These are phyloP conservation scores for Polydrusus cervinus DNA, from an alignment of 2,888 invertebrate genomes.

Conservation along the genomic window DNA sequence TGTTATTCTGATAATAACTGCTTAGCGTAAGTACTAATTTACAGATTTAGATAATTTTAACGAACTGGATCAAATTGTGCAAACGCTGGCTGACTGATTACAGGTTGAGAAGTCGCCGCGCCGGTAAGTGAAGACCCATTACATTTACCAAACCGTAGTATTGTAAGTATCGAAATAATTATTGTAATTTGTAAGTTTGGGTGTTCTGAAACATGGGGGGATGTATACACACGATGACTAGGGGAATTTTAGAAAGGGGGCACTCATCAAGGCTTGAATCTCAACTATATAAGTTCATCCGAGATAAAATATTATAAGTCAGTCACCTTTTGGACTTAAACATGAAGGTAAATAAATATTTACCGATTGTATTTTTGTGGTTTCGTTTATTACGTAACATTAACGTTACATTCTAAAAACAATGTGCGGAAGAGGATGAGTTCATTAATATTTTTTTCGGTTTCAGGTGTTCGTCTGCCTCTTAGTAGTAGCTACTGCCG, in stretches of 20 bases:
- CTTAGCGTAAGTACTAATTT: constrained; percentile 1
- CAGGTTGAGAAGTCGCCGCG: constrained; percentile 19
- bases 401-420: not conserved
- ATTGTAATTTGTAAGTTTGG: constrained; percentile 45
- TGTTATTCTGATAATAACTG: constrained; percentile 16
- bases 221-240: constrained; percentile 36
- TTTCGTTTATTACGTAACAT: not conserved
- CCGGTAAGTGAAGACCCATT: constrained; percentile 36
- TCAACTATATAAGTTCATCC: constrained; percentile 45
- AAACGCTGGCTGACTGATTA: constrained; percentile 28
- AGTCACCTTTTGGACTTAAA: constrained; percentile 51
- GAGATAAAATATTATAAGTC: constrained; percentile 48
- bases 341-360: constrained; percentile 53
- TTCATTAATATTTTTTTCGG: constrained; percentile 49
- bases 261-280: constrained; percentile 46
- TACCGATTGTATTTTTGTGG: not conserved
- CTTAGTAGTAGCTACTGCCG: constrained; percentile 60
- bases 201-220: constrained; percentile 39
- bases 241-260: constrained; percentile 52
- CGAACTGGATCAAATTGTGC: constrained; percentile 36
- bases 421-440: not conserved
- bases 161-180: constrained; percentile 37
- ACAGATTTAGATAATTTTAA: constrained; percentile 17
- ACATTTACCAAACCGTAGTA: constrained; percentile 29
- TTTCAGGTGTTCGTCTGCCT: constrained; percentile 64